Percentiles rank a stretch among this genome's conserved stretches.
phyloP scores from a whole-genome alignment of 2,113 vertebrate genomes.

The Nesoenas mayeri region DNA sequence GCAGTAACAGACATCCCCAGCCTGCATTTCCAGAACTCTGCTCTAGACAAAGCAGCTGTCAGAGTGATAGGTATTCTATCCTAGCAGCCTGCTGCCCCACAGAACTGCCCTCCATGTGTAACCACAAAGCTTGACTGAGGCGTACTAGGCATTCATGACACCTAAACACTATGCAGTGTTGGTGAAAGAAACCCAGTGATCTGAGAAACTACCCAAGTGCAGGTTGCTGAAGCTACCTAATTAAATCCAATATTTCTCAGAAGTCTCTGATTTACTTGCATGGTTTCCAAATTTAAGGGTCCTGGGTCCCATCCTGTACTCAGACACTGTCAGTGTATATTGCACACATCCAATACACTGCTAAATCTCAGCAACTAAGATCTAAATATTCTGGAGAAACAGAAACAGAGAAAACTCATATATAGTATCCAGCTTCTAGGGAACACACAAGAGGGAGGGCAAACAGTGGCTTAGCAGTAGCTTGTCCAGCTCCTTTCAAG shows the following conservation, averaged over 20 bases:
- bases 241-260: neutral
- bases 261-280: neutral
- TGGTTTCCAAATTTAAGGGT: neutral
- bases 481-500: neutral
- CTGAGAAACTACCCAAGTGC: neutral
- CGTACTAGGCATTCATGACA: neutral
- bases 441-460: neutral
- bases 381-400: neutral
- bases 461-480: neutral
- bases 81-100: neutral
- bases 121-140: neutral
- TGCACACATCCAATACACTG: neutral
- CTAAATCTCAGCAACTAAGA: neutral
- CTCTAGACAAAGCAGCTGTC: neutral
- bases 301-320: neutral
- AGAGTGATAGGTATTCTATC: neutral
- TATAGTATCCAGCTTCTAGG: neutral
- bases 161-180: neutral
- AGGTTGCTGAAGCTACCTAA: neutral
- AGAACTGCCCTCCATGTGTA: neutral
- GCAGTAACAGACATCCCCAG: neutral
- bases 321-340: neutral
- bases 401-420: neutral
- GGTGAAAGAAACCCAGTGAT: neutral
- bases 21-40: neutral